Percentiles rank a stretch among this genome's conserved stretches.
phyloP scores from a whole-genome alignment of 2,797 vertebrate genomes.

The Neosilurus hyrtlii region DNA sequence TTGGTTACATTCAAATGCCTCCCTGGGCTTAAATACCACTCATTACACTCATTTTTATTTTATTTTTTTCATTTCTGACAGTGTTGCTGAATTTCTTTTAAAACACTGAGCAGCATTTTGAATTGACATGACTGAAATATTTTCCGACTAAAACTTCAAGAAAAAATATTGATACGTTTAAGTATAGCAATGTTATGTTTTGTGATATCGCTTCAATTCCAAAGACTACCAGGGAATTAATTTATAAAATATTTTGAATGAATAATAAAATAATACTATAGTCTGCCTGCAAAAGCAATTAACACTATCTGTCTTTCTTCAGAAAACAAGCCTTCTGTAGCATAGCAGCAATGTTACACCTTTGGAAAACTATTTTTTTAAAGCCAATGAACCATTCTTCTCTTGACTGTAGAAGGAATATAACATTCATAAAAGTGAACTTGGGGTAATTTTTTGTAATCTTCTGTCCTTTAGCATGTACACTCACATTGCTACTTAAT shows the following conservation, averaged over 20 bases:
- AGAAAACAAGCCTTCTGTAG: background rate
- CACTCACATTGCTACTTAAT: background rate
- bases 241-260: too few relatives aligned
- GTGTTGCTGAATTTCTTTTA: background rate
- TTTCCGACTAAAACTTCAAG: background rate
- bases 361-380: background rate
- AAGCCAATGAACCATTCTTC: background rate
- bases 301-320: background rate
- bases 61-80: background rate
- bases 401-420: background rate
- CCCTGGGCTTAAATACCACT: slow-evolving; percentile 10
- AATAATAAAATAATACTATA: background rate
- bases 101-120: background rate
- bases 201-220: too few relatives aligned
- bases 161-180: too few relatives aligned
- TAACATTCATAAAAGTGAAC: background rate
- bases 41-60: background rate
- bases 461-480: background rate
- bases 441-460: background rate
- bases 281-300: background rate
- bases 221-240: too few relatives aligned
- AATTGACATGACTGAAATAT: background rate
- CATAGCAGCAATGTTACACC: background rate
- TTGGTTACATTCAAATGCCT: background rate
- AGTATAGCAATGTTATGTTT: too few relatives aligned